Evolutionary conservation across 2,888 invertebrate genomes (phyloP).

Genomic region (Teleogryllus oceanicus): DNA sequence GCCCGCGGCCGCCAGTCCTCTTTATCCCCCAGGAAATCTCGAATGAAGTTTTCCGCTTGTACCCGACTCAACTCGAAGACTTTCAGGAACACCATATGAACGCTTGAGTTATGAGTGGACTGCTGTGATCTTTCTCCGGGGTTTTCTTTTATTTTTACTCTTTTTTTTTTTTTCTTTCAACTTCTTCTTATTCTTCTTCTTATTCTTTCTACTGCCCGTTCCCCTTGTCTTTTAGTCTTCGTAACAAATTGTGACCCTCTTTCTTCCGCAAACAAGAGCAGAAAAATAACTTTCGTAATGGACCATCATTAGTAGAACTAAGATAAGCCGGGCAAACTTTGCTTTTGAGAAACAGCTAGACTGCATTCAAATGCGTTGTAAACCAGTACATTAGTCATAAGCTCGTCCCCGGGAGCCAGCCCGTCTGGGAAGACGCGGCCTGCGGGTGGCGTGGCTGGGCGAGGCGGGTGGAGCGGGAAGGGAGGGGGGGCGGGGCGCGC

Average conservation of each 20-base stretch:
- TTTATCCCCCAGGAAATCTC: not conserved
- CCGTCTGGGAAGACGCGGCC: too few relatives aligned
- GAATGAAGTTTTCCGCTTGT: not conserved
- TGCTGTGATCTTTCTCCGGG: not conserved
- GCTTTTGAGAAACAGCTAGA: not conserved
- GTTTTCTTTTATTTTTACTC: not conserved
- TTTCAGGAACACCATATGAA: conserved; percentile 18
- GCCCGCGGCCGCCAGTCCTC: not conserved
- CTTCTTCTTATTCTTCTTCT: not conserved
- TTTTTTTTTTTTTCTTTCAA: not conserved
- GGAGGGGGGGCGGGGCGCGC: too few relatives aligned
- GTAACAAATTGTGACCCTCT: conserved; percentile 6
- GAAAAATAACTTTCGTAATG: conserved; percentile 2
- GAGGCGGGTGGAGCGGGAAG: too few relatives aligned
- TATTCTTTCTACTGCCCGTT: not conserved
- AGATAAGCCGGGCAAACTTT: conserved; percentile 10
- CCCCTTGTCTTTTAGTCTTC: not conserved
- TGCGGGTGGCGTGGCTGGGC: too few relatives aligned
- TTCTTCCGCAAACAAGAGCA: not conserved
- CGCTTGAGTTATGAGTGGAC: not conserved
- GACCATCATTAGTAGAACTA: not conserved
- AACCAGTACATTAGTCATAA: conserved; percentile 11
- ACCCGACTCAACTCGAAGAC: conserved; percentile 5
- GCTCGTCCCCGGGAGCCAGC: not conserved
- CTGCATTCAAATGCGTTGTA: not conserved